Base-by-base conservation (phyloP, 2,113 vertebrate species). In the Pyxicephalus adspersus region DNA sequence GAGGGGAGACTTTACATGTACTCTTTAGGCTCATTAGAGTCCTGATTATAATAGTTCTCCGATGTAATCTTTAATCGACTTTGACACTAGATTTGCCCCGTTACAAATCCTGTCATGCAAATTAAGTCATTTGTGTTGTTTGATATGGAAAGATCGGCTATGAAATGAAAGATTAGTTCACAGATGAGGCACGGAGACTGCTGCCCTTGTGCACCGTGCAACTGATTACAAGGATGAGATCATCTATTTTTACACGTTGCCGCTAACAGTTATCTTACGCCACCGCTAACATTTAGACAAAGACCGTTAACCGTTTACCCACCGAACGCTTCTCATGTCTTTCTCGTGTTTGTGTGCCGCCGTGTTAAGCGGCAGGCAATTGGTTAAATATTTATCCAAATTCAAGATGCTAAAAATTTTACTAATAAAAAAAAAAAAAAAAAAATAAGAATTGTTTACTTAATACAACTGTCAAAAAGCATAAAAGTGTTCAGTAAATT, bases 91-190 rank as follows among this genome's bases (percentile, higher is more conserved):
- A 98, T 98, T 98, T 95, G 94, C 96, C 95, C 92, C 96, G 96
- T 96, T 97, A 95, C 96, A 97, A 98, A 98, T 98, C 96, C 97
- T 95, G 96, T 98, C 97, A 97, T 98, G 97, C 96, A 98, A 97
- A 99, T 97, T 96, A 97, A 98, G 96, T 95, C 94, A 95, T 96
- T 96, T 95, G 95, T 96, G 95, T 93, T 93, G 94, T 96, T 95
- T 98, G 96, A 98, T 98, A 97, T 96, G 95, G 94, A 95, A 96
- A 96, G 95, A 96, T 98, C 94, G 94, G 93, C 96, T 97, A 95
- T 94, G 95, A 97, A 97, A 97, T 98, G 94, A 97, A 97, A 97
- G 97, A 97, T 96, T 96, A 96, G 95, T 95, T 92, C 94, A 84
- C 94, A 95, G 95, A 97, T 94, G 96, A 96, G 95, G 93, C 94